Conservation (phyloP, 92 coral and sea anemone species). For the Phenganax subtilis region DNA sequence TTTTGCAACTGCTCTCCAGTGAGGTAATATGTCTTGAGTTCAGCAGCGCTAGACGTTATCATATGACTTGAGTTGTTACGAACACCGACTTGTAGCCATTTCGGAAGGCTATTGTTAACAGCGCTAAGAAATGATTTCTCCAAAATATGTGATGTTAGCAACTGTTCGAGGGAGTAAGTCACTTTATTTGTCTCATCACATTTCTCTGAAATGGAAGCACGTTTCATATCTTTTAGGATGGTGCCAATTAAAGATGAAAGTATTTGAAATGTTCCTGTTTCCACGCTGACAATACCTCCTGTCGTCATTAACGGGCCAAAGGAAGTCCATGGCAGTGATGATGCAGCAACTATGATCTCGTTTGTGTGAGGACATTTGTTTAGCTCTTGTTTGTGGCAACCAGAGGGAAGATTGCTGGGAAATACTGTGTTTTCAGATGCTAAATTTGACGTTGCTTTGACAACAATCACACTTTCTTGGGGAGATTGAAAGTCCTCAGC, state of each 20-base stretch:
- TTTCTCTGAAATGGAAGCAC: not conserved
- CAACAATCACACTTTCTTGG: conserved; percentile 48
- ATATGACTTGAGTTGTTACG: conserved; percentile 1
- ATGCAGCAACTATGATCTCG: conserved; percentile 36
- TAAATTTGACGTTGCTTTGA: conserved; percentile 15
- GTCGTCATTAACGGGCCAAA: conserved; percentile 38
- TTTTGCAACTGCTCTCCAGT: conserved; percentile 46
- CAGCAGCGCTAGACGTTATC: conserved; percentile 29
- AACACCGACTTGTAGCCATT: conserved; percentile 55
- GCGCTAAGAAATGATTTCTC: conserved; percentile 52
- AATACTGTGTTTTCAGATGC: conserved; percentile 29
- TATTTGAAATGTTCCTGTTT: conserved; percentile 30
- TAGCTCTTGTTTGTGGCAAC: conserved; percentile 50
- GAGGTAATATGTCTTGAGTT: conserved; percentile 48
- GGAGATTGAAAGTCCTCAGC: conserved; percentile 42
- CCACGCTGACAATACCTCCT: conserved; percentile 47
- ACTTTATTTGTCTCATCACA: not conserved
- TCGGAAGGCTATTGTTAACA: conserved; percentile 48
- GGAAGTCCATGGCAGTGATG: conserved; percentile 54
- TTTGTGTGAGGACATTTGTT: conserved; percentile 43
- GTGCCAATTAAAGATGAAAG: conserved; percentile 58
- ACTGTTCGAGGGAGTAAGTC: not conserved
- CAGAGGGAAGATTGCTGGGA: conserved; percentile 36
- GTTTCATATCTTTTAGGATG: conserved; percentile 25
- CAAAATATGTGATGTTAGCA: conserved; percentile 6